Evolutionary conservation across 2,797 vertebrate species (phyloP), one percentile per base, ranked within the genome.

Genomic region (Microcaecilia unicolor): DNA sequence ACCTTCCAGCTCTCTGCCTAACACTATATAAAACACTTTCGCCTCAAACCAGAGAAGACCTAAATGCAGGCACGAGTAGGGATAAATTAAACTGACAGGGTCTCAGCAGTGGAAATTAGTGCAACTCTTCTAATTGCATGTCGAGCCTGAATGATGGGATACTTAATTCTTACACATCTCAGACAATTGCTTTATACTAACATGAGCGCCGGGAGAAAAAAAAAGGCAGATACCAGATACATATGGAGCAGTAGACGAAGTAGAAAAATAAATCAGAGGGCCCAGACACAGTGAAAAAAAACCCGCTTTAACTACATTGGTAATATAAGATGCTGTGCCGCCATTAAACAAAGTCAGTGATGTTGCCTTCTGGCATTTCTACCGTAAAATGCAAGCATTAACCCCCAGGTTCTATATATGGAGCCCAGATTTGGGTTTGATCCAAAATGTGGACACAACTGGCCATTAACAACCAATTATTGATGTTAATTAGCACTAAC

Each of bases 131-230:
- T 92, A 93, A 91, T 94, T 94, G 87, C 86, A 85, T 85, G 88
- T 90, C 89, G 85, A 82, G 60, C 55, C 87, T 91, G 87, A 95
- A 89, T 91, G 87, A 92, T 91, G 90, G 87, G 81, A 88, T 85
- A 87, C 85, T 92, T 93, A 89, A 90, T 93, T 90, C 84, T 80
- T 85, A 89, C 85, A 92, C 81, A 93, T 90, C 86, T 80, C 81
- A 90, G 88, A 88, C 87, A 88, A 89, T 88, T 89, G 84, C 84
- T 85, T 88, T 88, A 85, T 78, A 78, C 74, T 78, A 83, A 85
- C 84, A 80, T 74, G 79, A 84, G 81, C 80, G 83, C 72, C 81
- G 81, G 80, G 86, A 86, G n/a, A n/a, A n/a, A n/a, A n/a, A n/a
- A 74, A 83, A 81, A 76, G 66, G 74, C 80, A 82, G 80, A 81